Evolutionary conservation across 1,140 invertebrate genomes (phyloP).

Genomic region (Cherax destructor): DNA sequence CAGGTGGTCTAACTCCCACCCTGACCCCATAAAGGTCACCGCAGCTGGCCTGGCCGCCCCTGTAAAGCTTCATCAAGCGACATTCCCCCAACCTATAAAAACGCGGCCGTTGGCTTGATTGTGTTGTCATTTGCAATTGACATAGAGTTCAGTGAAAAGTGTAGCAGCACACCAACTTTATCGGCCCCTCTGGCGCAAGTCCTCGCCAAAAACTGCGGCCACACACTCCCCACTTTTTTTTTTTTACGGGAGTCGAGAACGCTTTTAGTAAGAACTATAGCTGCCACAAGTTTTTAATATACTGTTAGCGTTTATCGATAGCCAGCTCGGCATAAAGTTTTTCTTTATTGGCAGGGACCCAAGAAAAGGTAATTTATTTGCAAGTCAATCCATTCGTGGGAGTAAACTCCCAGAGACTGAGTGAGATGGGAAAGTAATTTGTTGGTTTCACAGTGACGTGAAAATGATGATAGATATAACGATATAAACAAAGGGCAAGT

Average conservation of each 20-base stretch:
- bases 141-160: not conserved
- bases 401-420: no score
- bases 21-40: not conserved
- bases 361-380: no score
- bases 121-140: slow-evolving; percentile 6
- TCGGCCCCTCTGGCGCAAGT: not conserved
- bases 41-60: not conserved
- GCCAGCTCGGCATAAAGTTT: no score
- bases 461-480: no score
- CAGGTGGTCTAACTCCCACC: not conserved
- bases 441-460: no score
- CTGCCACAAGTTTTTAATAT: no score
- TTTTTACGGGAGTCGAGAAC: not conserved
- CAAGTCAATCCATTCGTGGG: no score
- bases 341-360: no score
- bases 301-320: no score
- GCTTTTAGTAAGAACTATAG: no score
- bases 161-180: not conserved
- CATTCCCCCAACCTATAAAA: slow-evolving; percentile 6
- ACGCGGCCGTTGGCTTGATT: slow-evolving; percentile 1
- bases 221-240: not conserved
- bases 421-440: no score
- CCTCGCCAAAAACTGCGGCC: not conserved
- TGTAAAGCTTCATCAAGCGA: not conserved
- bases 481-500: no score